phyloP scores from a whole-genome alignment of 2,888 invertebrate genomes.

The Cenopis cana region DNA sequence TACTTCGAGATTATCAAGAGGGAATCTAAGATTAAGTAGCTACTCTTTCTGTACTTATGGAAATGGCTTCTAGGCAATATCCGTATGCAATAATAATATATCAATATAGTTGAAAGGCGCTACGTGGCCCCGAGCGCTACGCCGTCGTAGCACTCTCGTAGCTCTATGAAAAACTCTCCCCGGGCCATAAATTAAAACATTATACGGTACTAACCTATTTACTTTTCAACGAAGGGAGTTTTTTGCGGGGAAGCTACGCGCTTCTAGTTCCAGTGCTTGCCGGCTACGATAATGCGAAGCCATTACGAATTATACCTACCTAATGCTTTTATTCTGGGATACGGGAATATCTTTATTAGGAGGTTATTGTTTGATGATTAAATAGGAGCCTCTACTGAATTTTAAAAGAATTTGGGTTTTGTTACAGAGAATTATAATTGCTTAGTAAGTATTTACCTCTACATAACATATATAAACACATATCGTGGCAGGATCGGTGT shows the following conservation, averaged over 20 bases:
- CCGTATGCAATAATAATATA: neutral
- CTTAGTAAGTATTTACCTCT: too few species aligned
- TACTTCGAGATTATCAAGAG: too few species aligned
- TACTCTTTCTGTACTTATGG: neutral
- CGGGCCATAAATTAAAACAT: slow-evolving; percentile 41
- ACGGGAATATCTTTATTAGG: neutral
- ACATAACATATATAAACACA: too few species aligned
- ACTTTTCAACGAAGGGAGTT: slow-evolving; percentile 28
- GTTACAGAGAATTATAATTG: too few species aligned
- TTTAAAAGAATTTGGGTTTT: too few species aligned
- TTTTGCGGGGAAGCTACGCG: slow-evolving; percentile 13
- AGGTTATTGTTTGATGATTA: too few species aligned
- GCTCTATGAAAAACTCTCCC: slow-evolving; percentile 23
- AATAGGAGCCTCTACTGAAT: too few species aligned
- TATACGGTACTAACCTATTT: slow-evolving; percentile 38
- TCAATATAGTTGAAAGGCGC: slow-evolving; percentile 14
- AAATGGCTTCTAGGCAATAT: neutral
- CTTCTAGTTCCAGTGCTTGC: neutral
- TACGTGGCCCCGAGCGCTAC: slow-evolving; percentile 13
- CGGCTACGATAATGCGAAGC: slow-evolving; percentile 19
- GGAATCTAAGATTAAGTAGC: too few species aligned
- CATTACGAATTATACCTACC: slow-evolving; percentile 6
- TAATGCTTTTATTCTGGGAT: slow-evolving; percentile 27
- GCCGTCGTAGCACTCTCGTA: slow-evolving; percentile 27
- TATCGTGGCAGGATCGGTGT: too few species aligned